Evolutionary conservation across 2,113 vertebrate genomes (phyloP), one percentile per base, ranked within the genome.

Genomic region (Tenebrosternarchus preto): DNA sequence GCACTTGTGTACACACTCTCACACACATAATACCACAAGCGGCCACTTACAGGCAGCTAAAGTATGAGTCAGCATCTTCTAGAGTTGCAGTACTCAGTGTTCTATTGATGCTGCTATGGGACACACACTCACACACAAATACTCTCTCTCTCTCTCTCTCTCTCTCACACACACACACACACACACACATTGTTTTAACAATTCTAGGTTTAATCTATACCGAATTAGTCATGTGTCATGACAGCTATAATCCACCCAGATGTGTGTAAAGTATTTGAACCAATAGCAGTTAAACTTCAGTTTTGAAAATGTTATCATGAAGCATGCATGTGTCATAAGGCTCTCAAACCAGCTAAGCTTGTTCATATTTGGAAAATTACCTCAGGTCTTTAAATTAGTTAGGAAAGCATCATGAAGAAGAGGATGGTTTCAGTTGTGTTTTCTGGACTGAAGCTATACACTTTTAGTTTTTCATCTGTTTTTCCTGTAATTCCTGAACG

Each of bases 21-120:
- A 50, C 68, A 46, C 68, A 71, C 68, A 71, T 39, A 72, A 17
- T 15, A 22, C 31, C 68, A 11, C 59, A 63, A 29, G 24, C 15
- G 1, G 29, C 63, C 5, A 20, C 3, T 66, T 31, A 33, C 19
- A 33, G 29, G 29, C 5, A 19, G 12, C 22, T 61, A 24, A 61
- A 61, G 59, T 25, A 61, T 61, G 22, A 66, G 63, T 66, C 63
- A 66, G 63, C 63, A 31, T 33, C 63, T 66, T 66, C 19, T 20
- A 33, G 19, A 12, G 33, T 5, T 5, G 16, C 19, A 33, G 17
- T 20, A 33, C 17, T 66, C 60, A 63, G 4, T 27, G 60, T 0
- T n/a, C n/a, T 64, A 2, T 64, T 17, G 5, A 33, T 66, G 63
- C 63, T 66, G 16, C 63, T 20, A 20, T 33, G 20, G 63, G 16